Evolutionary conservation across 2,113 vertebrate genomes (phyloP), one percentile per base, ranked within the genome.

Genomic region (Chelonoidis abingdonii): DNA sequence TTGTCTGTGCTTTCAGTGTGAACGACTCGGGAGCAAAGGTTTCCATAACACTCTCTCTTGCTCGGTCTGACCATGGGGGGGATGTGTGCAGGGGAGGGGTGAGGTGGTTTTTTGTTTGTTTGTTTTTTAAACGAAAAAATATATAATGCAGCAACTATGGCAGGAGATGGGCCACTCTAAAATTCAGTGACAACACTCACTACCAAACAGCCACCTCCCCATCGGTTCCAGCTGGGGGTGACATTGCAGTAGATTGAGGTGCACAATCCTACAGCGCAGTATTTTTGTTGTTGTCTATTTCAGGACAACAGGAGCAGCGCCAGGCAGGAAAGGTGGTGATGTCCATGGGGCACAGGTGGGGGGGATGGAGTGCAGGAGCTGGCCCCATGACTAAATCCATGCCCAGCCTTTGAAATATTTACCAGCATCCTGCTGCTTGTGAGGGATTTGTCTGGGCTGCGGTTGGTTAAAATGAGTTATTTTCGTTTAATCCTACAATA

Each of bases 1-100:
- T 95, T 59, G 86, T 94, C 95, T 91, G 93, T 79, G 88, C 91
- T 93, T 89, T 90, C 93, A 85, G 87, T 89, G 84, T 65, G 87
- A 92, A 76, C n/a, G 86, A 80, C 89, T 82, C 2, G 6, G 69
- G 25, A 89, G 75, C 86, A 14, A 84, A 4, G 92, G 41, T 84
- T 29, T 83, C 91, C 65, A 53, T 76, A 92, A 62, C 83, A 5
- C 65, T 41, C 78, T 72, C n/a, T 25, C 3, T 14, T 24, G 49
- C 88, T 69, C 31, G 31, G 0, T 35, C 1, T 81, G 75, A 69
- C 50, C 53, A 2, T 2, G 7, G 87, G 8, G 80, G 38, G 56
- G 11, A 89, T 29, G 35, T 13, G 59, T 79, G 76, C 54, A 21
- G 81, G 29, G 13, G 6, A 31, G 31, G 29, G 3, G 29, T 6